These are phyloP conservation scores for Pollimyrus isidori DNA, from an alignment of 2,113 vertebrate species.

Conservation along the genomic window DNA sequence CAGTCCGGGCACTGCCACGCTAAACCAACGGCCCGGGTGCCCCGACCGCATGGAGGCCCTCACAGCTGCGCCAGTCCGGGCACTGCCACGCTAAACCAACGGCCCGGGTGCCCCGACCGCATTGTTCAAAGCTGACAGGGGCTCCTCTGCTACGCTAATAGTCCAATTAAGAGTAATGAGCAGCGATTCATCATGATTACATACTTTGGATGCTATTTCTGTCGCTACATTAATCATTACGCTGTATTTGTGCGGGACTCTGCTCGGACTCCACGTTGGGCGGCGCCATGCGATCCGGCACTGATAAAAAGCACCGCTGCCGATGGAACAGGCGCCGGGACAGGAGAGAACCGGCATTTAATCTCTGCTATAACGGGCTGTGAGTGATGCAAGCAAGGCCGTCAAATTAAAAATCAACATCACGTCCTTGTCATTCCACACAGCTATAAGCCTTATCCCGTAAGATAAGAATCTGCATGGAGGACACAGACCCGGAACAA, in stretches of 20 bases:
- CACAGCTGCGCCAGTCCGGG: background rate
- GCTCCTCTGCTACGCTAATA: slow-evolving; percentile 26
- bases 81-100: background rate
- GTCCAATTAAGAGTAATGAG: slow-evolving; percentile 31
- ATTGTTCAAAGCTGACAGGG: background rate
- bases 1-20: background rate
- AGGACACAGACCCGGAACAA: background rate
- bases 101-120: background rate
- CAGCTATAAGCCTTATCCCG: background rate
- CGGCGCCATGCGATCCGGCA: background rate
- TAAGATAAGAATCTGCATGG: background rate
- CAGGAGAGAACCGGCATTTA: background rate
- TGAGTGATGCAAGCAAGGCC: background rate
- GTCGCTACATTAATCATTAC: background rate
- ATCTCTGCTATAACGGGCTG: background rate
- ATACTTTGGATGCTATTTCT: background rate
- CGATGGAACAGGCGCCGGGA: background rate
- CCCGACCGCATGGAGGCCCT: background rate
- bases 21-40: background rate
- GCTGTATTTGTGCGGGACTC: background rate
- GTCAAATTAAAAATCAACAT: background rate
- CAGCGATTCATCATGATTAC: slow-evolving; percentile 18
- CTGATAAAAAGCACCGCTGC: background rate
- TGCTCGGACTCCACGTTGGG: background rate
- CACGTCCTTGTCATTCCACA: background rate